A percentile compares a stretch with the other conserved stretches of the same genome.
Conservation (phyloP, 2,113 vertebrate species). For the Butorides virescens region DNA sequence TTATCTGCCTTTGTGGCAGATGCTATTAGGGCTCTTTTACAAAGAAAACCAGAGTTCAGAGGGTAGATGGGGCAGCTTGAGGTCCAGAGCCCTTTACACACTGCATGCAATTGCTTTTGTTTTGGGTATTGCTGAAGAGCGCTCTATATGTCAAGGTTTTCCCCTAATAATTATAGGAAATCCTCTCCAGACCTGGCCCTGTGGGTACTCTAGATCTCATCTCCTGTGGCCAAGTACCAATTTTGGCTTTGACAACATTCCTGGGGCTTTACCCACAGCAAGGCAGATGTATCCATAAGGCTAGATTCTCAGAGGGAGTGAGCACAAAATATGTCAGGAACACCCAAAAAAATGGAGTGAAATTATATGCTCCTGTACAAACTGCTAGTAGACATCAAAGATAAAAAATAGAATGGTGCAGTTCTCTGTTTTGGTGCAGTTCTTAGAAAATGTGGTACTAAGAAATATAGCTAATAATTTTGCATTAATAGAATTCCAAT, state of each 20-base stretch:
- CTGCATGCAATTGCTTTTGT: neutral
- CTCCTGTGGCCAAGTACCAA: neutral
- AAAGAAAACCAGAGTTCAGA: neutral
- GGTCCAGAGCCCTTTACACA: neutral
- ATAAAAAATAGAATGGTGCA: neutral
- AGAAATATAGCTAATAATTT: neutral
- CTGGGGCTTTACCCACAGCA: neutral
- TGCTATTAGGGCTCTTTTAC: neutral
- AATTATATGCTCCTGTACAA: neutral
- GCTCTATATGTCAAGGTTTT: neutral
- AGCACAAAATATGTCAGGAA: neutral
- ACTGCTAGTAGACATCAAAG: neutral
- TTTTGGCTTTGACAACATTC: neutral
- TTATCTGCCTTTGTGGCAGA: neutral
- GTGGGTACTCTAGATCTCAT: neutral
- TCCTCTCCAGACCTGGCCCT: neutral
- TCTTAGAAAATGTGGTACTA: neutral
- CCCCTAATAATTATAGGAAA: neutral
- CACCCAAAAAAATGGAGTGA: neutral
- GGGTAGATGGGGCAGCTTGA: neutral
- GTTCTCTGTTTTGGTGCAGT: neutral
- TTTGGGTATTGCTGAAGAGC: neutral
- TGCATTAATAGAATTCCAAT: neutral
- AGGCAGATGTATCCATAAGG: neutral
- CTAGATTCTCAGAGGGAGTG: neutral